Base-by-base conservation (phyloP, 2,113 vertebrate genomes). In the Merops nubicus region DNA sequence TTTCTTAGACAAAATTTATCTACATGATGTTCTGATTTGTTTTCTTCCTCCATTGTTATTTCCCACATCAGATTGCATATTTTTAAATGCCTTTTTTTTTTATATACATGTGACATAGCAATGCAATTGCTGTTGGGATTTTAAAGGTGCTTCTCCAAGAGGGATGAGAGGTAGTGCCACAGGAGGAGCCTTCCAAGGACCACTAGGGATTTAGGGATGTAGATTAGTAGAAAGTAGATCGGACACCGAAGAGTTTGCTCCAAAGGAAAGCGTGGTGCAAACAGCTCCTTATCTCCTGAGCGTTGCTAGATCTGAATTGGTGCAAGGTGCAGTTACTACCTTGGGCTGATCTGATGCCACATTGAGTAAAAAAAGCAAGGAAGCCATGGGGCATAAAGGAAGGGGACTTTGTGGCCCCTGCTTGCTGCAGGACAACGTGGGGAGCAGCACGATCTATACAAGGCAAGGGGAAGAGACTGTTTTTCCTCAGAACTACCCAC, bases 31-130 rank as follows among this genome's bases (percentile, higher is more conserved):
- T 69, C 62, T 67, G 57, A 36, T 85, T 89, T 70, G 45, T 88
- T 93, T 95, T 74, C 57, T 72, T 89, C 88, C 59, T 88, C 31
- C 57, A 69, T 88, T 60, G 56, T 91, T 65, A 53, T 91, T 94
- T 92, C 40, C 20, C 79, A 77, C 80, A 72, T 93, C 85, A 89
- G 68, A 76, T 65, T 47, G 31, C 22, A 0, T 78, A 62, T 94
- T 91, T 83, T 83, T 69, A 63, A 77, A 87, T 38, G 45, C 6
- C 1, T 54, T 73, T 21, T 14, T 92, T 74, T 72, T 43, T 43
- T 56, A 33, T 89, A n/a, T 31, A 63, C 67, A 19, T 29, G 82
- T 65, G 60, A 75, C 69, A 40, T 60, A 77, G 90, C 26, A 33
- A 62, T 93, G 93, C 70, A 79, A 68, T 40, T 65, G 40, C 34